Conservation (phyloP, 2,797 vertebrate genomes). For the Ctenopoma kingsleyae region DNA sequence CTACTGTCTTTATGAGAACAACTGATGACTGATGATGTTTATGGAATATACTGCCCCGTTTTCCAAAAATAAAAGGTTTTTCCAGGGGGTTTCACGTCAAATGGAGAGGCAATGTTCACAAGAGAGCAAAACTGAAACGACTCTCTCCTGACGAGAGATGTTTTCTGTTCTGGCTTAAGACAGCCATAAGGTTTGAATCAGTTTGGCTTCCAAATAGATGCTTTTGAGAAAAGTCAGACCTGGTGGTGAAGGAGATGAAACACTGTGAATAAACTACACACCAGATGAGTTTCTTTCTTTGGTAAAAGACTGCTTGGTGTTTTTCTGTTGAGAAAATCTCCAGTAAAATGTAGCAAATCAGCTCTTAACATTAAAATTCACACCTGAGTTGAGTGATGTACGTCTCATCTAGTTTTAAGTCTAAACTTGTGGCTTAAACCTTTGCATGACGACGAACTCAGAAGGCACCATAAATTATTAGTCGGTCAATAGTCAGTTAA, state of each 20-base stretch:
- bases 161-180: not conserved
- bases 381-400: constrained; percentile 40
- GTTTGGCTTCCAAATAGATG: constrained; percentile 1
- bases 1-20: not conserved
- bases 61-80: constrained; percentile 1
- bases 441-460: constrained; percentile 5
- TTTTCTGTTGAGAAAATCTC: not conserved
- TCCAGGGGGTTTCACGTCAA: not conserved
- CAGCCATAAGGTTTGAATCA: not conserved
- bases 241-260: constrained; percentile 8
- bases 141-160: not conserved
- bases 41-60: not conserved
- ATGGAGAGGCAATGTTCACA: not conserved
- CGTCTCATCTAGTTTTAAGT: constrained; percentile 9
- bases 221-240: constrained; percentile 12
- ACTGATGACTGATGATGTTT: not conserved
- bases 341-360: not conserved
- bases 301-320: not conserved
- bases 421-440: constrained; percentile 18
- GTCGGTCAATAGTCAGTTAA: not conserved
- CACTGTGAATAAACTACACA: not conserved
- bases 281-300: not conserved
- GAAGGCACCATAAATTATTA: constrained; percentile 22
- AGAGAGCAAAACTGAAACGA: not conserved
- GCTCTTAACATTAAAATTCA: constrained; percentile 11